Evolutionary conservation across 2,797 vertebrate species (phyloP).

Genomic region (Rhinella marina): DNA sequence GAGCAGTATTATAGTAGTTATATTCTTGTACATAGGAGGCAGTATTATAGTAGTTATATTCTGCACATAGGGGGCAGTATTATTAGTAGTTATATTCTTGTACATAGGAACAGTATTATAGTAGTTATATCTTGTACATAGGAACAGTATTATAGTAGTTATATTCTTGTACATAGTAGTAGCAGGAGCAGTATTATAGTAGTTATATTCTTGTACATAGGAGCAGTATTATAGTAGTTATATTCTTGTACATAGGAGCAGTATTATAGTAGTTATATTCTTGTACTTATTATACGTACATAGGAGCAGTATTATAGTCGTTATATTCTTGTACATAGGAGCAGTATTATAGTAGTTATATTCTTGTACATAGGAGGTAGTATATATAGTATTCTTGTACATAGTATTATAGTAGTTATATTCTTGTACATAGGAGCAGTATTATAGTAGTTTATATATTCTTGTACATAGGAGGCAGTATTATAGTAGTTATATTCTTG

Average conservation of each 20-base stretch:
- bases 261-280: conserved; percentile 8
- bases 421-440: background rate
- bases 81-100: no score
- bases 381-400: no score
- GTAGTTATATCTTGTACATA: background rate
- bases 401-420: no score
- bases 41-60: no score
- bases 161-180: background rate
- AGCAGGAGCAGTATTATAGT: background rate
- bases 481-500: conserved; percentile 4
- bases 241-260: conserved; percentile 12
- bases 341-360: no score
- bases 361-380: background rate
- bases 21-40: no score
- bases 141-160: background rate
- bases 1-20: no score
- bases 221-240: conserved; percentile 9
- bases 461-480: conserved; percentile 10
- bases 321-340: conserved; percentile 1
- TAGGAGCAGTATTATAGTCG: background rate
- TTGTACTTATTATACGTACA: no score
- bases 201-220: background rate
- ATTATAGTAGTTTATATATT: conserved; percentile 5
- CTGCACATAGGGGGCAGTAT: no score
- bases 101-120: no score